A percentile compares a stretch with the other conserved stretches of the same genome.
These are phyloP conservation scores for Alcedo quadribrachys DNA, from an alignment of 2,797 vertebrate genomes.

Conservation along the genomic window DNA sequence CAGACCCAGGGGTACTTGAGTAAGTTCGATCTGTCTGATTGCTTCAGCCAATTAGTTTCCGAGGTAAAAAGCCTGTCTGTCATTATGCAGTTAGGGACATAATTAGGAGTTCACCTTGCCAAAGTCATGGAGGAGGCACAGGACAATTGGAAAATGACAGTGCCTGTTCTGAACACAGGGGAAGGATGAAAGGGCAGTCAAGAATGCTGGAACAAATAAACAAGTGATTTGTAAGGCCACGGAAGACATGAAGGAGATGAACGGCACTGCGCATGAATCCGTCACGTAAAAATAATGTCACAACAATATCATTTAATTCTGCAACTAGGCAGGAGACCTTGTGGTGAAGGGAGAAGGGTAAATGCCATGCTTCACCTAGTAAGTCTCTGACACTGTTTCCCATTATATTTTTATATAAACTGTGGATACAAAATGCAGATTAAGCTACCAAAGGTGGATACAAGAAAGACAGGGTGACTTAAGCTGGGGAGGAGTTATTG, in stretches of 20 bases:
- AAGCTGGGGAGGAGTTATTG: background rate
- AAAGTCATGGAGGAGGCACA: background rate
- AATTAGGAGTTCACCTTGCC: background rate
- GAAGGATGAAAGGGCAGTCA: background rate
- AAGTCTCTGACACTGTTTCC: background rate
- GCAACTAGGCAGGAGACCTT: conserved; percentile 20
- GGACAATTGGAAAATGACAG: background rate
- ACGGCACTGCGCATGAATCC: background rate
- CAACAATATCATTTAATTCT: conserved; percentile 17
- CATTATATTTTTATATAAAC: background rate
- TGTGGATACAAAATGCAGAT: background rate
- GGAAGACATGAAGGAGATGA: conserved; percentile 22
- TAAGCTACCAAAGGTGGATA: background rate
- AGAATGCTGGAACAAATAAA: conserved; percentile 29
- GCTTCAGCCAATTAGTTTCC: background rate
- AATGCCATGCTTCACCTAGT: background rate
- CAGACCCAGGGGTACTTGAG: background rate
- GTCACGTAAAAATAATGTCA: conserved; percentile 30
- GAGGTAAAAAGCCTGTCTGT: background rate
- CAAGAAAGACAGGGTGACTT: conserved; percentile 22
- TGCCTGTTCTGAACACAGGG: accelerated
- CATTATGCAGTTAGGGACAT: background rate
- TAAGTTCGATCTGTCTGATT: background rate
- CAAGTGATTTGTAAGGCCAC: conserved; percentile 39
- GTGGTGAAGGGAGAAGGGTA: background rate